These are phyloP conservation scores for Drosophila rhopaloa DNA, from an alignment of 1,140 invertebrate genomes.

Conservation along the genomic window DNA sequence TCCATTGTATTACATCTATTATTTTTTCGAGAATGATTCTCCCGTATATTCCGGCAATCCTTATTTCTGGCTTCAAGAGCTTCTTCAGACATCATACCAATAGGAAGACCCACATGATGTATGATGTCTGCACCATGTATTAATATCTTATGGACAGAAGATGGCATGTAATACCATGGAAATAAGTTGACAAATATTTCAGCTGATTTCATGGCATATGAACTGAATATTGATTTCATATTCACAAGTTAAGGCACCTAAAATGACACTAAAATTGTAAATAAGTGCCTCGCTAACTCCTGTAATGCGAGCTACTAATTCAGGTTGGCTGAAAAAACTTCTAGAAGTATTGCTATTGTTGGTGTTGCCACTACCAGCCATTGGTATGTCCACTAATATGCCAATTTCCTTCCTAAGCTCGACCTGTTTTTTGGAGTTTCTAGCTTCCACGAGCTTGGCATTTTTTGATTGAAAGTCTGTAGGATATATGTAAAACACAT, in stretches of 20 bases:
- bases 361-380: conserved; percentile 7
- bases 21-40: conserved; percentile 9
- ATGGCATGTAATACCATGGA: conserved; percentile 9
- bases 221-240: background rate
- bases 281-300: conserved; percentile 7
- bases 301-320: conserved; percentile 6
- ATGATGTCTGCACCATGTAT: conserved; percentile 8
- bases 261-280: no score
- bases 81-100: conserved; percentile 10
- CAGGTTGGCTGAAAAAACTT: conserved; percentile 10
- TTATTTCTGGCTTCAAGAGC: conserved; percentile 9
- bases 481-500: background rate
- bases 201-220: no score
- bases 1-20: conserved; percentile 8
- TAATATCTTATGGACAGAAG: conserved; percentile 10
- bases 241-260: background rate
- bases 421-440: background rate
- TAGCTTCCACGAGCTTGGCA: background rate
- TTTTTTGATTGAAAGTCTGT: background rate
- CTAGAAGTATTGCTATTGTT: conserved; percentile 12
- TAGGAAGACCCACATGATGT: conserved; percentile 8
- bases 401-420: conserved; percentile 10
- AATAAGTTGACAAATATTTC: conserved; percentile 1
- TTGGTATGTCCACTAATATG: conserved; percentile 25
- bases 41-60: conserved; percentile 5